Base-by-base conservation (phyloP, 2,888 invertebrate genomes). In the Brachypalpus laphriformis region DNA sequence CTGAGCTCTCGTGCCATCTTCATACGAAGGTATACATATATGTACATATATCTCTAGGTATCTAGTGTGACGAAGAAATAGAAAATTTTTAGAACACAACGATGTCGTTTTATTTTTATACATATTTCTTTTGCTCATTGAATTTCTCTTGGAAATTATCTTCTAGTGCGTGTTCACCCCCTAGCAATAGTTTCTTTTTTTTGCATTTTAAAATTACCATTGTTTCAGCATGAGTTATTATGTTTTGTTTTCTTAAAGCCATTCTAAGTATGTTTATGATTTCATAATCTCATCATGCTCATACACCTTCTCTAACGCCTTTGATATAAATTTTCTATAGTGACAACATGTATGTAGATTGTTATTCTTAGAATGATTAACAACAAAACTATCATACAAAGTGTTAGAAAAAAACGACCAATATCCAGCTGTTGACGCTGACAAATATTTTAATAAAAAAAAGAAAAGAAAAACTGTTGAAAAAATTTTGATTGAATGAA, bases 141-240 rank as follows among this genome's bases (percentile, higher is more conserved):
- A 74, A 42, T 57, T 80, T 74, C 63, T 5, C 63, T 80, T 74
- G 54, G 74, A 68, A 83, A 80, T 54, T 51, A 71, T 66, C 57
- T 51, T 28, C 40, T 51, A 45, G 16, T 51, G 49, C 57, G 68
- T 70, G 49, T 65, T 63, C 63, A 74, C 54, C 66, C 49, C 56
- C 47, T 83, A 66, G 72, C 82, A 66, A 45, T 66, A 40, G 66
- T 40, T 40, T 40, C 28, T 40, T 40, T 40, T 40, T 40, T 40
- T 14, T n/a, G 3, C 5, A 45, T 78, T 31, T 16, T 78, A 37
- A 42, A 61, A 78, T 61, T 56, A 54, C 72, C 82, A 59, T 68
- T 78, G 59, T 66, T 47, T 66, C 57, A 25, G n/a, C 20, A 70
- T 51, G 51, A 74, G 63, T 74, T 70, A 54, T 74, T 63, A 45